phyloP scores from a whole-genome alignment of 2,888 invertebrate genomes.

The Hedya salicella region DNA sequence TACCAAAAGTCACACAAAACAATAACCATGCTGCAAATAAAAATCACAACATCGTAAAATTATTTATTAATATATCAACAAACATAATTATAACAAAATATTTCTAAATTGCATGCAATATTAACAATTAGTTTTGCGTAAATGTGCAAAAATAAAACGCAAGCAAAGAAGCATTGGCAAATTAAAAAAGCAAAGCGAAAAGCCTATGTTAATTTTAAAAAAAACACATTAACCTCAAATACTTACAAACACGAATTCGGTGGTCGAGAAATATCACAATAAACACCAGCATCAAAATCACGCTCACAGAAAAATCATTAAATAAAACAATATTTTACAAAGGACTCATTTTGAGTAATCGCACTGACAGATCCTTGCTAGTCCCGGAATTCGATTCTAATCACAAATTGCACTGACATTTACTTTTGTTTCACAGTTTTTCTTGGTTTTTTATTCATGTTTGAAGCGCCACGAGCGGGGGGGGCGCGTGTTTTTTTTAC shows the following conservation, averaged over 20 bases:
- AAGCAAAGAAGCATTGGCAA: background rate
- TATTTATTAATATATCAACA: background rate
- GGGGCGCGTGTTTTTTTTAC: slow-evolving; percentile 17
- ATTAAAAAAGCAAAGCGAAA: background rate
- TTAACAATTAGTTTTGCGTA: background rate
- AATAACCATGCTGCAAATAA: too few relatives aligned
- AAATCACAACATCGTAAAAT: too few relatives aligned
- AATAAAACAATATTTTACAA: slow-evolving; percentile 30
- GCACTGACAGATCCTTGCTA: slow-evolving; percentile 20
- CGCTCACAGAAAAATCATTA: slow-evolving; percentile 25
- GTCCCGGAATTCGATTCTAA: slow-evolving; percentile 1
- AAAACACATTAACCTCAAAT: slow-evolving; percentile 23
- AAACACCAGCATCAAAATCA: slow-evolving; percentile 16
- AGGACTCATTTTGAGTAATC: slow-evolving; percentile 18
- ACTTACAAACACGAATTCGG: slow-evolving; percentile 23
- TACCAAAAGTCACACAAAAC: too few relatives aligned
- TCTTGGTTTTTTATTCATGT: slow-evolving; percentile 39
- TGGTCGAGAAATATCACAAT: slow-evolving; percentile 5
- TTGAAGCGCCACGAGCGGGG: slow-evolving; percentile 4
- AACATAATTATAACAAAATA: background rate
- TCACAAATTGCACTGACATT: background rate
- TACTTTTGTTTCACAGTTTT: slow-evolving; percentile 17
- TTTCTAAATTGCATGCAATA: background rate
- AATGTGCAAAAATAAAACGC: background rate
- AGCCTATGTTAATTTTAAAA: background rate